These are phyloP conservation scores for Sogatella furcifera DNA, from an alignment of 1,140 invertebrate genomes.

Conservation along the genomic window DNA sequence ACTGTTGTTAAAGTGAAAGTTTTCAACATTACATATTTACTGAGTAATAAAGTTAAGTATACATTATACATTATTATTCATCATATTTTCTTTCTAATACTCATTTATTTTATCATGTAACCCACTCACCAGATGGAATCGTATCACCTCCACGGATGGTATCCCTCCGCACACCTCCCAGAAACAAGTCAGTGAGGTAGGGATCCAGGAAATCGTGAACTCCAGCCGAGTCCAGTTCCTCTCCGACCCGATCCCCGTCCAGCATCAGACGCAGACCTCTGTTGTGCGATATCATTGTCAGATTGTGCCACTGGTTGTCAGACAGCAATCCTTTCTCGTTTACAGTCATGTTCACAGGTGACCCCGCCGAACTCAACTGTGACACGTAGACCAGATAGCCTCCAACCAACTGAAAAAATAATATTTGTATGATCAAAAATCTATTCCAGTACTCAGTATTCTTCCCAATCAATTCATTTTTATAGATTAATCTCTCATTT, in stretches of 20 bases:
- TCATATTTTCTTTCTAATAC: too few species aligned
- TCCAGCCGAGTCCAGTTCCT: slow-evolving; percentile 69
- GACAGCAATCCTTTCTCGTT: slow-evolving; percentile 32
- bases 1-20: too few species aligned
- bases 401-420: slow-evolving; percentile 36
- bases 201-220: slow-evolving; percentile 88
- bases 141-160: slow-evolving; percentile 40
- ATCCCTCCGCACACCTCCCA: slow-evolving; percentile 57
- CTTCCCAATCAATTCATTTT: too few species aligned
- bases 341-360: slow-evolving; percentile 70
- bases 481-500: too few species aligned
- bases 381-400: slow-evolving; percentile 66
- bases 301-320: slow-evolving; percentile 79
- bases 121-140: slow-evolving; percentile 34
- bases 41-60: too few species aligned
- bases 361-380: slow-evolving; percentile 45
- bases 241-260: slow-evolving; percentile 58
- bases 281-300: slow-evolving; percentile 58
- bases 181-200: slow-evolving; percentile 63
- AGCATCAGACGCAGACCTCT: slow-evolving; percentile 56
- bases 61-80: too few species aligned
- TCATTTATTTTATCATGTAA: neutral
- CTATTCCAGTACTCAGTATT: too few species aligned
- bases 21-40: too few species aligned
- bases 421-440: too few species aligned